These are phyloP conservation scores for Acanthaster planci DNA, from an alignment of 35 echinoderm and acorn worm genomes.

Conservation along the genomic window DNA sequence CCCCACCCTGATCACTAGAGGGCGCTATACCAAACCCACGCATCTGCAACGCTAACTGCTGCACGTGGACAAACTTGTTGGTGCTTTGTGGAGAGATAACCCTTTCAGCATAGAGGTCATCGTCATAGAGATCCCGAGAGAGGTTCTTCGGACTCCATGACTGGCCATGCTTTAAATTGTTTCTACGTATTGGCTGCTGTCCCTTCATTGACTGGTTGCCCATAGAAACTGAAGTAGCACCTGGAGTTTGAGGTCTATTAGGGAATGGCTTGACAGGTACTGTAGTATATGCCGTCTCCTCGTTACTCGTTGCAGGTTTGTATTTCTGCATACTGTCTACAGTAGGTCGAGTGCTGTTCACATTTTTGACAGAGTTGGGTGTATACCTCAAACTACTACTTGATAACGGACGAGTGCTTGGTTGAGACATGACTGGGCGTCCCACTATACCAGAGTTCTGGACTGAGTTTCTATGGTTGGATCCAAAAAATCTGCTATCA, in stretches of 20 bases:
- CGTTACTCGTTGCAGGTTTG: not conserved
- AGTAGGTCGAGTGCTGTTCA: not conserved
- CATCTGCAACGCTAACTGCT: constrained; percentile 56
- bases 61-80: constrained; percentile 52
- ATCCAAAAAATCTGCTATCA: not conserved
- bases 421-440: not conserved
- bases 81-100: constrained; percentile 35
- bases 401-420: not conserved
- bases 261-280: not conserved
- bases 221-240: not conserved
- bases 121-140: constrained; percentile 1
- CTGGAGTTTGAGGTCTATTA: constrained; percentile 15
- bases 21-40: constrained; percentile 25
- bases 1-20: not conserved
- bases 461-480: not conserved
- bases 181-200: constrained; percentile 15
- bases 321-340: constrained; percentile 42
- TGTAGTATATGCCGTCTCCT: not conserved
- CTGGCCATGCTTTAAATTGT: not conserved
- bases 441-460: not conserved
- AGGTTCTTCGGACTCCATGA: constrained; percentile 1
- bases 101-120: constrained; percentile 27
- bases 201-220: constrained; percentile 14
- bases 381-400: not conserved
- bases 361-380: not conserved